Evolutionary conservation across 2,113 vertebrate species (phyloP).

Genomic region (Pholis gunnellus): DNA sequence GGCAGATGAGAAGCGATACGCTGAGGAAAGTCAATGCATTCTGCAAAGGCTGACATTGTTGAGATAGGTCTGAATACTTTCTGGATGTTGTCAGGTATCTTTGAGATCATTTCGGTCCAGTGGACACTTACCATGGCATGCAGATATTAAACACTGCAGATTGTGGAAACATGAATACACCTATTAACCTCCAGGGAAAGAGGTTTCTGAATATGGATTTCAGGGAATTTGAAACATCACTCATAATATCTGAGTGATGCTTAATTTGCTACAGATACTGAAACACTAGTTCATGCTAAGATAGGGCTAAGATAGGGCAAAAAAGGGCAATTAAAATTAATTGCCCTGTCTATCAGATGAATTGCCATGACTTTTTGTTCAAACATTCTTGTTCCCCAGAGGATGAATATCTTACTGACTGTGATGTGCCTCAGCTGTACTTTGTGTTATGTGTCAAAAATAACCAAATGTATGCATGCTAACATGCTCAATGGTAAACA

Average conservation of each 20-base stretch:
- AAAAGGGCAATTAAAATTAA: background rate
- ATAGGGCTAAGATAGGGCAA: background rate
- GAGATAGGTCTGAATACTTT: background rate
- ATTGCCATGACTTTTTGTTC: background rate
- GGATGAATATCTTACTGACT: background rate
- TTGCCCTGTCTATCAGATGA: background rate
- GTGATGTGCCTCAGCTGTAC: no score
- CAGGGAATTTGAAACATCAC: background rate
- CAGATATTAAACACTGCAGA: slow-evolving; percentile 31
- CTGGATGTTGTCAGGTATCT: slow-evolving; percentile 3
- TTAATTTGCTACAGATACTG: background rate
- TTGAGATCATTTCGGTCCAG: slow-evolving; percentile 32
- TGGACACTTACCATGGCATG: slow-evolving; percentile 50
- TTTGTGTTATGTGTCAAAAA: no score
- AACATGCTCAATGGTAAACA: background rate
- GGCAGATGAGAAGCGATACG: slow-evolving; percentile 24
- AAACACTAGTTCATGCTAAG: background rate
- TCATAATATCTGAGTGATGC: slow-evolving; percentile 8
- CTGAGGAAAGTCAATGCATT: background rate
- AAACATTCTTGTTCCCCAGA: background rate
- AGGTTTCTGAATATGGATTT: background rate
- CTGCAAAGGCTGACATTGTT: slow-evolving; percentile 6
- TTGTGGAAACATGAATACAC: slow-evolving; percentile 5
- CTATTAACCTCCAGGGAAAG: slow-evolving; percentile 15
- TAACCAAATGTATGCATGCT: background rate